Evolutionary conservation across 2,113 vertebrate genomes (phyloP), one percentile per base, ranked within the genome.

Genomic region (Canis aureus): DNA sequence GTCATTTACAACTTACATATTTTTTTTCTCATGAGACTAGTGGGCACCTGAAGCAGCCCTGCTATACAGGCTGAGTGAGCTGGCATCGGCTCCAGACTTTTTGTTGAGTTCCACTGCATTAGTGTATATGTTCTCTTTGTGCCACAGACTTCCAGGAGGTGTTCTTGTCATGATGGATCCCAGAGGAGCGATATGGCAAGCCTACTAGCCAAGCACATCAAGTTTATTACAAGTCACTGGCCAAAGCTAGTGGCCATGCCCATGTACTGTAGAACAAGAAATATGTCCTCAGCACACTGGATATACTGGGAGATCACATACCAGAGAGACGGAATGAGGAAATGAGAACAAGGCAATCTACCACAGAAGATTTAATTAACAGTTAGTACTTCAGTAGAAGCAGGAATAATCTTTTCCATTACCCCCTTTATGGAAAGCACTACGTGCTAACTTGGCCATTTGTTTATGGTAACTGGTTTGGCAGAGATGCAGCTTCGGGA

Each of bases 201-300:
- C 22, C 38, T 29, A 57, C 5, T 23, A 15, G 49, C 6, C 29
- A 19, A 22, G 3, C 23, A 9, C 43, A 7, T 4, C 13, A 57
- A 62, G 59, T 38, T 71, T 29, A 1, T 64, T 27, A 32, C 27
- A 38, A 51, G 76, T 38, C 29, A 15, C 8, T 78, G 59, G 23
- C 38, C 22, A 49, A 22, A 53, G 59, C 19, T 69, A 67, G 53
- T 11, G 12, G 11, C 27, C 71, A 19, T n/a, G 19, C 16, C 19
- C 22, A 71, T 4, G 7, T 15, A 15, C 49, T 27, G 16, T 0
- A 49, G 19, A 11, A 16, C 12, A 15, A 84, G 62, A 89, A 57
- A 59, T 12, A 66, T 0, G 38, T 9, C 32, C 11, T 16, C 57
- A 29, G 2, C 4, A 1, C 7, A 12, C n/a, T 5, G 1, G 25